Base-by-base conservation (phyloP, 2,113 vertebrate genomes). In the Ceyx margarethae region DNA sequence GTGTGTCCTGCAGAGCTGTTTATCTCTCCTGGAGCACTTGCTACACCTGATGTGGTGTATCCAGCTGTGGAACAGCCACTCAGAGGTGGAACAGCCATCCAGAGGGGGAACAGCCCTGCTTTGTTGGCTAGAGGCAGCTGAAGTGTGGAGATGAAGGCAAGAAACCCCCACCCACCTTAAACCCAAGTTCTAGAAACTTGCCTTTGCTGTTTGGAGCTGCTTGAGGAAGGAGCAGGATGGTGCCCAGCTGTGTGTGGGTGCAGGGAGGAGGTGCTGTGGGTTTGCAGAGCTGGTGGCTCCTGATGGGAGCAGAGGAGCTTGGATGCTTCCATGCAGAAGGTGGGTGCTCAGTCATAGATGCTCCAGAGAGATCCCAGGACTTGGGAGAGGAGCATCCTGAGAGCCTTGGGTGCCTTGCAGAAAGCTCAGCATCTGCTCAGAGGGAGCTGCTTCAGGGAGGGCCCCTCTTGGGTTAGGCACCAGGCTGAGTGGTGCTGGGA, bases 181-280 rank as follows among this genome's bases (percentile, higher is more conserved):
- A 3, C 45, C 42, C 33, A 19, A 71, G 10, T 4, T 29, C 4
- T 3, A 14, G 20, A 40, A 66, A 76, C 62, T 15, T 86, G 42
- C 50, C 76, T 85, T 50, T 83, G 80, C 54, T 42, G 66, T 51
- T 64, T 13, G 53, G 31, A 81, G 54, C 54, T 65, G 84, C 17
- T 88, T 90, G 50, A 19, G 67, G 86, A 77, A 91, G 78, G 90
- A 62, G 66, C 66, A 37, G 0, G 71, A 35, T 56, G 15, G 7
- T 54, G 92, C 73, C 86, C 95, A 95, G 93, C 61, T 96, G 96
- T 82, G 90, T 51, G 96, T 95, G 95, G 96, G 95, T 93, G 92
- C 90, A 79, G 86, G 48, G 77, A 92, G 96, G 83, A 85, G 94
- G 43, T 43, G 83, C 83, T 20, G 94, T 90, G 53, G 86, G 88